Conservation (phyloP, 2,113 vertebrate species). For the Podarcis cretensis region DNA sequence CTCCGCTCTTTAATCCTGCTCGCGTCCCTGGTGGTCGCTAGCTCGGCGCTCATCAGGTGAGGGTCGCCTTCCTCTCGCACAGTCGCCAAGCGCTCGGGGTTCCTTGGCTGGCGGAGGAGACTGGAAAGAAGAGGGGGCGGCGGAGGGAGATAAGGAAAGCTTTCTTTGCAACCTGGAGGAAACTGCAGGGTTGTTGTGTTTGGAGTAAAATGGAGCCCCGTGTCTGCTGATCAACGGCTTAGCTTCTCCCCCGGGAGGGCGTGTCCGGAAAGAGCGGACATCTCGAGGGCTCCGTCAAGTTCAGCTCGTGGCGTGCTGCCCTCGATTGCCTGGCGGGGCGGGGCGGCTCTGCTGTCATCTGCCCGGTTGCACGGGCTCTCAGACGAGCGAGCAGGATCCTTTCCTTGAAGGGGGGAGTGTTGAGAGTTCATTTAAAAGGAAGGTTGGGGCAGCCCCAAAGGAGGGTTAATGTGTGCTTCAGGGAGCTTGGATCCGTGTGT, state of each 20-base stretch:
- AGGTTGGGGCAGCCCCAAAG: neutral
- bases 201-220: too few species aligned
- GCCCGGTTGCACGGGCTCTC: neutral
- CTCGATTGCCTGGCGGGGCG: too few species aligned
- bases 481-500: neutral
- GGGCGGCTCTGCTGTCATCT: too few species aligned
- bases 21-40: constrained; percentile 18
- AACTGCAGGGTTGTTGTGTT: neutral
- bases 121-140: neutral
- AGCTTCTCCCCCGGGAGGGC: neutral
- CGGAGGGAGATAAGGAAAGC: neutral
- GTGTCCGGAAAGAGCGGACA: neutral
- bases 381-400: neutral
- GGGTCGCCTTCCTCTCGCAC: neutral
- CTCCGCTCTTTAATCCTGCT: constrained; percentile 33
- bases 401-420: neutral
- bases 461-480: neutral
- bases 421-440: too few species aligned
- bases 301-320: too few species aligned
- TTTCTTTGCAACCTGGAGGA: neutral
- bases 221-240: too few species aligned
- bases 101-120: neutral
- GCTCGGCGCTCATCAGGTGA: constrained; percentile 65
- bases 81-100: neutral
- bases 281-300: neutral